Evolutionary conservation across 2,113 vertebrate species (phyloP).

Genomic region (Colistium nudipinnis): DNA sequence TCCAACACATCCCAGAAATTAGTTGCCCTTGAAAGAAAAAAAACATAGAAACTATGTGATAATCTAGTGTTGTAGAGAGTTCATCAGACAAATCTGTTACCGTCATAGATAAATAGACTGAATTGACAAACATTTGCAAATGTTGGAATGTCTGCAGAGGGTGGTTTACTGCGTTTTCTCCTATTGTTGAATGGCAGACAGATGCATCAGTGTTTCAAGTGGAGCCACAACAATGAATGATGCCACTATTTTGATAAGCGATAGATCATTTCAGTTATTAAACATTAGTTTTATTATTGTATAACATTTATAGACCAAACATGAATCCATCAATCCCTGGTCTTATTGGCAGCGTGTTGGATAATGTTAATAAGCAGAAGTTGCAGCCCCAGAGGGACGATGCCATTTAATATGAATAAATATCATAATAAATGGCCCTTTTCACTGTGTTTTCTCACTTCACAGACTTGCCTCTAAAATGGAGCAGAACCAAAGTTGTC

Average conservation of each 20-base stretch:
- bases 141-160: neutral
- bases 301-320: neutral
- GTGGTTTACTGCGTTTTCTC: neutral
- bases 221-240: no score
- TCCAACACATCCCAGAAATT: neutral
- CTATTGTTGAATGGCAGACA: neutral
- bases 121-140: neutral
- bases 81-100: neutral
- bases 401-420: neutral
- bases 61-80: neutral
- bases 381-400: neutral
- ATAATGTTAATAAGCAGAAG: neutral
- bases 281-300: neutral
- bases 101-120: neutral
- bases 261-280: no score
- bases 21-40: conserved; percentile 9
- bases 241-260: no score
- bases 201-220: neutral
- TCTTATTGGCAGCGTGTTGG: neutral
- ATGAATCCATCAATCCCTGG: neutral
- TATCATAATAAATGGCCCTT: neutral
- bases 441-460: neutral
- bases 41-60: neutral
- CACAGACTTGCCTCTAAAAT: conserved; percentile 78
- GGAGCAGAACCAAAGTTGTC: conserved; percentile 85